Evolutionary conservation across 2,113 vertebrate species (phyloP), one percentile per base, ranked within the genome.

Genomic region (Micronycteris hirsuta): DNA sequence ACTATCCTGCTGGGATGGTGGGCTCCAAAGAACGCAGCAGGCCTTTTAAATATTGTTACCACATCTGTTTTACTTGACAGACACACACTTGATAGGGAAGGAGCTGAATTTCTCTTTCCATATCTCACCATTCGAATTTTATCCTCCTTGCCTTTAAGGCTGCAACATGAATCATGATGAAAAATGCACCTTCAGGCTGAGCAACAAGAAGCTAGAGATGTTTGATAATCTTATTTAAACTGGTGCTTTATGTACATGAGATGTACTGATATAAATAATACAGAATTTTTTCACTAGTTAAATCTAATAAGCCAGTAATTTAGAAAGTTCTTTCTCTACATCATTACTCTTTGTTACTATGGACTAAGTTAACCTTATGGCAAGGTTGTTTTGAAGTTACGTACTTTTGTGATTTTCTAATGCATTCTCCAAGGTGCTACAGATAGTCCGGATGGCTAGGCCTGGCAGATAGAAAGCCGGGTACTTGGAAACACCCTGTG

Each of bases 241-340:
- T 96, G 97, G 98, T 98, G 98, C 98, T 98, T 96, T 97, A 92
- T 90, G 95, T 98, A 98, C 98, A 98, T 98, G 97, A 98, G 98
- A 97, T 77, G 70, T 98, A 95, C 95, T 92, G 54, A 91, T 84
- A 61, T 67, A 93, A 20, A 15, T 47, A 84, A 95, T 92, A 4
- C 70, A 52, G 38, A 65, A 36, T 77, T 73, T 58, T 68, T 82
- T 56, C 28, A 0, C 87, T 84, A 81, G 78, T 84, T 93, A 90
- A 93, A 94, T 36, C 47, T 71, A 74, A 41, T 88, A 94, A 86
- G 80, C 86, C 24, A 28, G n/a, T 86, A 10, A 65, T 93, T 93
- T 68, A 31, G 85, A 82, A 83, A 13, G 10, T 87, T 43, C 78
- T 95, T 89, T 76, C 58, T 95, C 52, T 96, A 74, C n/a, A 47